Percentiles rank a stretch among this genome's conserved stretches.
These are phyloP conservation scores for Tympanoctomys barrerae DNA, from an alignment of 2,797 vertebrate genomes.

Conservation along the genomic window DNA sequence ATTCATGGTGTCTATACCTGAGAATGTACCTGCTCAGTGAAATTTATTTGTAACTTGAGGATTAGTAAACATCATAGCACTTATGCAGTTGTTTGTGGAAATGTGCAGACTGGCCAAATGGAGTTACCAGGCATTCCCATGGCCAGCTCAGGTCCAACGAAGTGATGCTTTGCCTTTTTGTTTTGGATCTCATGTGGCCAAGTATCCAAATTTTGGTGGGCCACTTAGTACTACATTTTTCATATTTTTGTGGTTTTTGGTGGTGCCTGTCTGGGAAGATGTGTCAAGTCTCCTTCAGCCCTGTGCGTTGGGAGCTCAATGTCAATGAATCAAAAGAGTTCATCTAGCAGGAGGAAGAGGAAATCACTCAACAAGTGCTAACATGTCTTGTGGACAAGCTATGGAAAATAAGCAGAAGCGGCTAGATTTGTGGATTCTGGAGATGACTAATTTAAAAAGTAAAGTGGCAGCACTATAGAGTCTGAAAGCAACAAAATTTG, in stretches of 20 bases:
- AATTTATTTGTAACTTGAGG: neutral
- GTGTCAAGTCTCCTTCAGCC: neutral
- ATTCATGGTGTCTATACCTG: neutral
- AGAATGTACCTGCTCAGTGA: neutral
- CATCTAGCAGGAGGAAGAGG: neutral
- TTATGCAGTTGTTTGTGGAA: neutral
- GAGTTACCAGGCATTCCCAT: neutral
- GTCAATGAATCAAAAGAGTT: neutral
- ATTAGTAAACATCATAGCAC: accelerated
- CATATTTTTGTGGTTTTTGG: neutral
- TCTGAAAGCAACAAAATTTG: neutral
- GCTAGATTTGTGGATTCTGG: neutral
- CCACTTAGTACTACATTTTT: neutral
- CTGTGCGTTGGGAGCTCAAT: neutral
- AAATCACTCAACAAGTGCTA: neutral
- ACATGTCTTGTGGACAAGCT: neutral
- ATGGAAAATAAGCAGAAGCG: neutral
- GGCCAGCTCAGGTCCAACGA: neutral
- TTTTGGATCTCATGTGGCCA: neutral
- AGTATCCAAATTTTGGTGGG: neutral
- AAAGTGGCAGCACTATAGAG: neutral
- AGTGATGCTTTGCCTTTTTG: accelerated
- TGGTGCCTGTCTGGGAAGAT: neutral
- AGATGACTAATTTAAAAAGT: too few species aligned
- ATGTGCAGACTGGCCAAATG: accelerated